Conservation (phyloP, 2,113 vertebrate genomes). For the Ameiurus melas region DNA sequence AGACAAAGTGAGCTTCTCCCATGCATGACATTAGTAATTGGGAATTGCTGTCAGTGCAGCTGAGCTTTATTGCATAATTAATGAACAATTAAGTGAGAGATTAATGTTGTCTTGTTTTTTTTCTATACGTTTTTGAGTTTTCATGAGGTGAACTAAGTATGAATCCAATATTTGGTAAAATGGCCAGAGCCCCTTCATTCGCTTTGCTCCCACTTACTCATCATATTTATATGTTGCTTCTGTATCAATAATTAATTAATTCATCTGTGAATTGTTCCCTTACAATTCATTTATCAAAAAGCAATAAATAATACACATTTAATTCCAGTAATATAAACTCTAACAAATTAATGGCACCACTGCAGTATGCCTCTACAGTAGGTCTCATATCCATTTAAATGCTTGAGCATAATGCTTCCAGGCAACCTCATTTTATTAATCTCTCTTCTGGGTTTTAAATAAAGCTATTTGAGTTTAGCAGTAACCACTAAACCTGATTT, state of each 20-base stretch:
- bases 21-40: constrained; percentile 70
- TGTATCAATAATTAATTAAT: background rate
- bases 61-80: constrained; percentile 89
- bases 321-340: background rate
- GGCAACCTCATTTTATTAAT: constrained; percentile 30
- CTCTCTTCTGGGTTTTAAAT: constrained; percentile 20
- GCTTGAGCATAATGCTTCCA: background rate
- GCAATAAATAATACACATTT: background rate
- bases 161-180: background rate
- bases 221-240: background rate
- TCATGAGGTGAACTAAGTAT: constrained; percentile 21
- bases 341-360: background rate
- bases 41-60: constrained; percentile 79
- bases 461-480: background rate
- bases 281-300: background rate
- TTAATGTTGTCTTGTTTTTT: constrained; percentile 61
- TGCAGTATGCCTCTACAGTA: background rate
- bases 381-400: constrained; percentile 3
- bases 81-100: constrained; percentile 83
- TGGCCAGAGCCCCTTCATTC: background rate
- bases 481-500: constrained; percentile 35
- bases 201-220: background rate
- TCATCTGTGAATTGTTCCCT: background rate
- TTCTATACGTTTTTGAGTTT: constrained; percentile 44
- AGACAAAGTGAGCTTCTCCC: constrained; percentile 40